These are phyloP conservation scores for Antrozous pallidus DNA, from an alignment of 2,797 vertebrate species.

Conservation along the genomic window DNA sequence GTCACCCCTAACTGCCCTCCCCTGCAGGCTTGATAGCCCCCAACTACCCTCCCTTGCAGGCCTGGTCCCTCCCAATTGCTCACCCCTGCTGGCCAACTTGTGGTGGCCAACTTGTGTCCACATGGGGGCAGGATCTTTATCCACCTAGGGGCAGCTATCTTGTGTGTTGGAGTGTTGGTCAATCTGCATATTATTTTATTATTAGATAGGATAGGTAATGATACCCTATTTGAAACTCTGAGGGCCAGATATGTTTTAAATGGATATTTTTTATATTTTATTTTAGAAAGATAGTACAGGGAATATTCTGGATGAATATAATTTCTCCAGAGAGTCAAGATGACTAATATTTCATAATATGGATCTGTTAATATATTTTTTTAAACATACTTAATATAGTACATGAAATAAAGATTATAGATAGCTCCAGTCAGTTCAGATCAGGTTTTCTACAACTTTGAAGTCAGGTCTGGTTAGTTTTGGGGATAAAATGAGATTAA, in stretches of 20 bases:
- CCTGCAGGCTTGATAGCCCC: too few species aligned
- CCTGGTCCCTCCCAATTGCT: too few species aligned
- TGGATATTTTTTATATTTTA: not conserved
- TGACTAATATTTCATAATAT: not conserved
- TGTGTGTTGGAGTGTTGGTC: too few species aligned
- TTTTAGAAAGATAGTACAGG: not conserved
- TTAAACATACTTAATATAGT: not conserved
- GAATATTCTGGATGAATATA: slow-evolving; percentile 5
- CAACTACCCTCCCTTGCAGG: too few species aligned
- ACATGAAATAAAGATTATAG: not conserved
- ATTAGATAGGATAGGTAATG: too few species aligned
- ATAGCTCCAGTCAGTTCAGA: not conserved
- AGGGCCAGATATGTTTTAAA: not conserved
- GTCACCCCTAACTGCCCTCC: too few species aligned
- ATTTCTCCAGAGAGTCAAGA: not conserved
- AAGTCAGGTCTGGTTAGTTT: not conserved
- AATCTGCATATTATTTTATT: too few species aligned
- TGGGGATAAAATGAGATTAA: not conserved
- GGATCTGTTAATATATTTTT: not conserved
- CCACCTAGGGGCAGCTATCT: too few species aligned
- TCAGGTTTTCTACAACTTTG: not conserved
- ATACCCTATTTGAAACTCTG: slow-evolving; percentile 1
- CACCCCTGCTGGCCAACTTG: too few species aligned
- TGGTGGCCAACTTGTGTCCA: too few species aligned
- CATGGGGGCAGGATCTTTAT: too few species aligned